Percentiles rank a stretch among this genome's conserved stretches.
These are phyloP conservation scores for Leptatherina wallacei DNA, from an alignment of 2,797 vertebrate genomes.

Conservation along the genomic window DNA sequence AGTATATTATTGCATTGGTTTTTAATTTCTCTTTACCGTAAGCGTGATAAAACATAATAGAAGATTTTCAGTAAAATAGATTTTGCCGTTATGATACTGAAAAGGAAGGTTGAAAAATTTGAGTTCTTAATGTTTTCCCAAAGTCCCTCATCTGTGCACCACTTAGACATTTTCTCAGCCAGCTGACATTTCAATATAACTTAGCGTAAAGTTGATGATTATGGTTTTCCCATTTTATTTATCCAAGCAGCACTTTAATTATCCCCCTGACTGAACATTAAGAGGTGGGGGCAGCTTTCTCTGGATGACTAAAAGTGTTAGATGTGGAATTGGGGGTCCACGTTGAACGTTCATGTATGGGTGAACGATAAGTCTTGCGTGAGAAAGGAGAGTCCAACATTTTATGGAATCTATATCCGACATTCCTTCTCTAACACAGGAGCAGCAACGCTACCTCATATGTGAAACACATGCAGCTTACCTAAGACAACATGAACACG, in stretches of 20 bases:
- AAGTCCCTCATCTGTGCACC: conserved; percentile 6
- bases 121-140: conserved; percentile 17
- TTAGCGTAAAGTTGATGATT: conserved; percentile 1
- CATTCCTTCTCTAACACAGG: conserved; percentile 27
- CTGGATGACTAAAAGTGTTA: background rate
- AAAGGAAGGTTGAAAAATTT: conserved; percentile 12
- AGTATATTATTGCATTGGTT: conserved; percentile 5
- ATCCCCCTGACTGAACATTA: conserved; percentile 15
- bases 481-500: conserved; percentile 17
- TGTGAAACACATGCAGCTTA: conserved; percentile 54
- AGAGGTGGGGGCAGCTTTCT: background rate
- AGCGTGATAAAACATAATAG: background rate
- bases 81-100: conserved; percentile 5
- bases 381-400: conserved; percentile 7
- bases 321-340: conserved; percentile 16
- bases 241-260: conserved; percentile 9
- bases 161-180: conserved; percentile 11
- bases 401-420: conserved; percentile 29
- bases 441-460: conserved; percentile 7
- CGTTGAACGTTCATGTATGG: background rate
- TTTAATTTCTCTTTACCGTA: conserved; percentile 2
- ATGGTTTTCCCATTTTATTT: conserved; percentile 15
- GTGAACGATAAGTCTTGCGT: conserved; percentile 8
- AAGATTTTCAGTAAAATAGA: conserved; percentile 12
- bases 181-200: conserved; percentile 16